These are phyloP conservation scores for Ranitomeya imitator DNA, from an alignment of 2,113 vertebrate species.

Conservation along the genomic window DNA sequence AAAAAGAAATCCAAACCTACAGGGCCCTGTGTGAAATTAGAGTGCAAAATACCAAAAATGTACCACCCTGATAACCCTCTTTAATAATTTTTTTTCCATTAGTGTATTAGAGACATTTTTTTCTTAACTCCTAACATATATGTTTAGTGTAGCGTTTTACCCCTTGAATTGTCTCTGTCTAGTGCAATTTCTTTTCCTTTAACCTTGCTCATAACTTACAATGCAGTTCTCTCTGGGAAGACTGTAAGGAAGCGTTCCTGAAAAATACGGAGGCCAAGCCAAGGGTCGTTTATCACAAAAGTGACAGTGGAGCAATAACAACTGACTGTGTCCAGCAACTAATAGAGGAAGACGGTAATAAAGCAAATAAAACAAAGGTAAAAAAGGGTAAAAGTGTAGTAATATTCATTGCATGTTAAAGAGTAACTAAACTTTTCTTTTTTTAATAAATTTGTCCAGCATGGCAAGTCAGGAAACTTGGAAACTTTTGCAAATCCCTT, in stretches of 20 bases:
- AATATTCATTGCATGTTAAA: no score
- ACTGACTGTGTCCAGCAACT: slow-evolving; percentile 79
- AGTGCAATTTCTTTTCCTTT: neutral
- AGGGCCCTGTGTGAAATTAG: no score
- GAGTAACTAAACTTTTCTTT: no score
- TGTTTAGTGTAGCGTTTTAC: neutral
- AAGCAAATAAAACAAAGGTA: slow-evolving; percentile 86
- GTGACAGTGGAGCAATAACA: slow-evolving; percentile 66
- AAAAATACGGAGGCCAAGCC: slow-evolving; percentile 88
- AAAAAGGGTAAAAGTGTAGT: neutral
- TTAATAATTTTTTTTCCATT: no score
- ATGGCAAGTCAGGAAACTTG: no score
- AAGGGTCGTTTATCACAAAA: slow-evolving; percentile 84
- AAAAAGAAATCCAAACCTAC: no score
- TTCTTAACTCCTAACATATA: no score
- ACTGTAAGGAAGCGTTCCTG: slow-evolving; percentile 92
- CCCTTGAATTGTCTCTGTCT: neutral
- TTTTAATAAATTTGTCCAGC: no score
- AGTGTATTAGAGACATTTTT: no score
- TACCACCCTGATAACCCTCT: no score
- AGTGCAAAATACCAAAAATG: no score
- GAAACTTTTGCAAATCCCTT: no score
- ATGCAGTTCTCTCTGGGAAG: slow-evolving; percentile 83
- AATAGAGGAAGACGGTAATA: slow-evolving; percentile 81
- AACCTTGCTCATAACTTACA: slow-evolving; percentile 66